Evolutionary conservation across 2,113 vertebrate genomes (phyloP).

Genomic region (Sturnus vulgaris): DNA sequence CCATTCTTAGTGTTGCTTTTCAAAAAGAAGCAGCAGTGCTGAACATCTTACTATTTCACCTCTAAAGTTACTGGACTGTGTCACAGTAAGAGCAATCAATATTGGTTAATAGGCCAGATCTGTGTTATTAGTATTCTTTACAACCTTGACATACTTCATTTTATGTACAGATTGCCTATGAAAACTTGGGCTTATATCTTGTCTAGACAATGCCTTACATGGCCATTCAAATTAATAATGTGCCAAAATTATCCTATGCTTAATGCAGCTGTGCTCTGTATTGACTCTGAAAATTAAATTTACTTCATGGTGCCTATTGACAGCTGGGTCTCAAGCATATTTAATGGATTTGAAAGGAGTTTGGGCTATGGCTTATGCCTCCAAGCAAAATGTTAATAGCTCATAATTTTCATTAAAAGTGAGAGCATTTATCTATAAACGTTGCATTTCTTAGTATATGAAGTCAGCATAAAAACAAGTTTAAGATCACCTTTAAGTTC

Average conservation of each 20-base stretch:
- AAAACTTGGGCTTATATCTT: slow-evolving; percentile 75
- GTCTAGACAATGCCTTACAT: slow-evolving; percentile 79
- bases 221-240: slow-evolving; percentile 80
- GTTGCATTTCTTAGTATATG: slow-evolving; percentile 7
- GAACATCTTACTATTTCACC: slow-evolving; percentile 48
- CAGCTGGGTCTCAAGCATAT: slow-evolving; percentile 80
- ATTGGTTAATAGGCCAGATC: slow-evolving; percentile 74
- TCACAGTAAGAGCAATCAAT: slow-evolving; percentile 70
- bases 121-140: slow-evolving; percentile 73
- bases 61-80: slow-evolving; percentile 56
- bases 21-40: background rate
- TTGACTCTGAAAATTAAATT: slow-evolving; percentile 86
- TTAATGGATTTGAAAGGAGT: slow-evolving; percentile 77
- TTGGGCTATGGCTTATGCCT: slow-evolving; percentile 67
- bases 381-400: slow-evolving; percentile 76
- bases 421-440: slow-evolving; percentile 50
- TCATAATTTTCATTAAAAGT: slow-evolving; percentile 77
- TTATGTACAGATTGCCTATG: slow-evolving; percentile 73
- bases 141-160: slow-evolving; percentile 70
- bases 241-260: slow-evolving; percentile 78
- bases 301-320: slow-evolving; percentile 75
- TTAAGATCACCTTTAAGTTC: slow-evolving; percentile 1
- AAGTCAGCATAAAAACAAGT: slow-evolving; percentile 21
- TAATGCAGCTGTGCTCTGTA: slow-evolving; percentile 81
- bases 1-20: slow-evolving; percentile 11